Conservation (phyloP, 2,113 vertebrate genomes). For the Pygoscelis adeliae region DNA sequence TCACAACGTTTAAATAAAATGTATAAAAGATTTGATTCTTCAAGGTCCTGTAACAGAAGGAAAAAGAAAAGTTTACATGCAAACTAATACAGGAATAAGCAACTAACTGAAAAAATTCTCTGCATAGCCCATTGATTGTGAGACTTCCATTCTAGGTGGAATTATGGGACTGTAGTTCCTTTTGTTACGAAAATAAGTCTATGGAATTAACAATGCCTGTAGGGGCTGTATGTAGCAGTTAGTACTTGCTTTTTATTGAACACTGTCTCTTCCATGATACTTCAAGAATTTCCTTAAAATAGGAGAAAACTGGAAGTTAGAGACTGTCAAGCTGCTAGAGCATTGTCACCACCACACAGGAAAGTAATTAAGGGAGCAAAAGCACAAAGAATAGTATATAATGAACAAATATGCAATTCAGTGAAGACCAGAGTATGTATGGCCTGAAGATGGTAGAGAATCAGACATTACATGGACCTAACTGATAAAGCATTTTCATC, state of each 20-base stretch:
- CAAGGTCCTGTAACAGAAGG: not conserved
- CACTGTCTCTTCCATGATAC: not conserved
- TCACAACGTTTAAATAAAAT: not conserved
- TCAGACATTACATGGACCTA: not conserved
- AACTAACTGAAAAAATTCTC: not conserved
- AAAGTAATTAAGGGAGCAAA: not conserved
- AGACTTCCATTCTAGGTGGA: not conserved
- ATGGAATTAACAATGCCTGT: not conserved
- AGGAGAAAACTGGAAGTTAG: not conserved
- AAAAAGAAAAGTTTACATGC: not conserved
- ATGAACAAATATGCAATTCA: not conserved
- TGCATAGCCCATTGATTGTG: not conserved
- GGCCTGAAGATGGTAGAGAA: not conserved
- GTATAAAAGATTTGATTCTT: not conserved
- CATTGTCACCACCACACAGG: not conserved
- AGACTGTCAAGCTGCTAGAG: not conserved
- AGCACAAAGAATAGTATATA: not conserved
- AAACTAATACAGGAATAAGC: not conserved
- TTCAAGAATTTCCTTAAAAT: not conserved
- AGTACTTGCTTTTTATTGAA: not conserved
- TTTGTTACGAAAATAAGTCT: not conserved
- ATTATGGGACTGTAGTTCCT: not conserved
- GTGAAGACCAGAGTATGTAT: not conserved
- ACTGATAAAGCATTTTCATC: not conserved
- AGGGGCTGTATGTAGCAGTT: not conserved